Evolutionary conservation across 2,113 vertebrate species (phyloP).

Genomic region (Lophochroa leadbeateri): DNA sequence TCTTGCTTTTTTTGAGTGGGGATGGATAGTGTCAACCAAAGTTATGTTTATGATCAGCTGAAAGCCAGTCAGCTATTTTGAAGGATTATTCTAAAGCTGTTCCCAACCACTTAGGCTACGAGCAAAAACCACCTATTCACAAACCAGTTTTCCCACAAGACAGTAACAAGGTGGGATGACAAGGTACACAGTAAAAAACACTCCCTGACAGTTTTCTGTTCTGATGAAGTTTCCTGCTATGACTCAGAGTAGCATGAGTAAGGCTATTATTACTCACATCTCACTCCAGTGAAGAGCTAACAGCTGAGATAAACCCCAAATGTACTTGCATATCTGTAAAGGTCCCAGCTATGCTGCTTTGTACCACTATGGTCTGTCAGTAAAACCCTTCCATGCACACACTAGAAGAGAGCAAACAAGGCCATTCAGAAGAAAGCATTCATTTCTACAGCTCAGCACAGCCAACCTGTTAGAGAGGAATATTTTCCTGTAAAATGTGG

Average conservation of each 20-base stretch:
- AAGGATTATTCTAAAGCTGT: background rate
- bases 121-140: background rate
- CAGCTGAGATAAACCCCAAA: background rate
- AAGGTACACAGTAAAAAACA: background rate
- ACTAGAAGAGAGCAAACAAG: background rate
- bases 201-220: background rate
- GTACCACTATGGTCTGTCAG: background rate
- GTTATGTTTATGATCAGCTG: background rate
- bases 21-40: background rate
- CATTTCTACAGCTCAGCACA: background rate
- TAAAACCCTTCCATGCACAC: background rate
- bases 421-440: background rate
- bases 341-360: background rate
- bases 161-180: background rate
- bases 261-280: background rate
- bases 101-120: background rate
- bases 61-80: background rate
- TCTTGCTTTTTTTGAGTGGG: background rate
- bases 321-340: background rate
- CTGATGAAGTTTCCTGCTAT: background rate
- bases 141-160: background rate
- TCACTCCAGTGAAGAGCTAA: background rate
- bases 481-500: background rate
- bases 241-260: background rate
- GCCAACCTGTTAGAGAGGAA: background rate